Percentiles rank a stretch among this genome's conserved stretches.
Evolutionary conservation across 2,888 invertebrate species (phyloP).

Genomic region (Drosophila bunnanda): DNA sequence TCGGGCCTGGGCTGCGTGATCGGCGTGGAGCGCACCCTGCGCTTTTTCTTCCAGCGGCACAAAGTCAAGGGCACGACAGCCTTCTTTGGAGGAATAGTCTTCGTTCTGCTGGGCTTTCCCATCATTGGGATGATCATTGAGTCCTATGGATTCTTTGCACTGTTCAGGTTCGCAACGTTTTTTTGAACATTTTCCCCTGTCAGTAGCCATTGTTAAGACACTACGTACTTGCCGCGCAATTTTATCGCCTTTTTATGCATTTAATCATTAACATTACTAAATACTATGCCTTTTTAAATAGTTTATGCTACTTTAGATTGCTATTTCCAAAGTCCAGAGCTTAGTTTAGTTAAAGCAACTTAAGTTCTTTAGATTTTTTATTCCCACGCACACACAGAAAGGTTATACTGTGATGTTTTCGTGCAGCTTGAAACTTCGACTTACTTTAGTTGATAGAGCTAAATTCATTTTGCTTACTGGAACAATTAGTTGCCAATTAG

Average conservation of each 20-base stretch:
- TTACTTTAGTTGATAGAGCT: background rate
- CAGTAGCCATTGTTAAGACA: background rate
- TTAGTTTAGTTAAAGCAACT: background rate
- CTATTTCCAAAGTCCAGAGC: background rate
- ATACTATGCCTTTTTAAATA: background rate
- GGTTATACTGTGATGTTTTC: too few relatives aligned
- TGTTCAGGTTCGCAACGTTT: slow-evolving; percentile 88
- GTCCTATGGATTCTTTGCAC: slow-evolving; percentile 96
- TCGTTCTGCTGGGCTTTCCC: slow-evolving; percentile 98
- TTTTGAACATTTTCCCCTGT: too few relatives aligned
- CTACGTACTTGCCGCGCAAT: background rate
- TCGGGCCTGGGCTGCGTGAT: slow-evolving; percentile 97
- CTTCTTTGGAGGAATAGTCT: slow-evolving; percentile 96
- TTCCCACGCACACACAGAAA: too few relatives aligned
- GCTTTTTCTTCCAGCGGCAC: slow-evolving; percentile 99
- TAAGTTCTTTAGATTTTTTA: background rate
- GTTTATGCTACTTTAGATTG: too few relatives aligned
- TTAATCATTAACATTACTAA: background rate
- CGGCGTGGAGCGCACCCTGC: slow-evolving; percentile 96
- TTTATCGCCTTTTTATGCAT: background rate
- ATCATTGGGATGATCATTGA: slow-evolving; percentile 98
- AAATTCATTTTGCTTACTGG: background rate
- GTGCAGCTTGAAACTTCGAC: too few relatives aligned
- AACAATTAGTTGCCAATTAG: background rate
- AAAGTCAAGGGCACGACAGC: slow-evolving; percentile 95